Base-by-base conservation (phyloP, 2,888 invertebrate genomes). In the Leucophenga montana region DNA sequence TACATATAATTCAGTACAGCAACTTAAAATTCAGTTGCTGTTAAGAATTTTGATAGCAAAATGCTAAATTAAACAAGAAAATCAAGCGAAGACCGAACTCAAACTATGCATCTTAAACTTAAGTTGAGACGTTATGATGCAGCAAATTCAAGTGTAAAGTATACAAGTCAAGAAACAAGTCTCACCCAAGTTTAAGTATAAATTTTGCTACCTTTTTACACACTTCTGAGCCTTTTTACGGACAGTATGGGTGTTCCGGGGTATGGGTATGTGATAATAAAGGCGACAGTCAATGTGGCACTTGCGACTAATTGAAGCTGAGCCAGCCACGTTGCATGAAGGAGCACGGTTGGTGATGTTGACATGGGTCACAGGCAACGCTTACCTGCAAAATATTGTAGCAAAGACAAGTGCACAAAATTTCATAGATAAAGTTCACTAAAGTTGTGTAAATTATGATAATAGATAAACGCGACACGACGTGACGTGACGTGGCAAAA, bases 301-400 rank as follows among this genome's bases (percentile, higher is more conserved):
- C 84, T 82, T 81, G 75, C 83, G 79, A 84, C 84, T 82, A 85
- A 85, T 83, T 83, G 85, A 85, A 82, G 83, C 73, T 75, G 76
- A 74, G 74, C 74, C 71, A 61, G 73, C 64, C 65, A 61, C 66
- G 66, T 11, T 65, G 50, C 56, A n/a, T n/a, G n/a, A n/a, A n/a
- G n/a, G n/a, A n/a, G n/a, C n/a, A n/a, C n/a, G n/a, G n/a, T 31
- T 69, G 44, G 53, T 50, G 65, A 69, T 14, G 72, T 66, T 68
- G 64, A 66, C 66, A 69, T 70, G 62, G 71, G 48, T 64, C 62
- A 50, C 39, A 50, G 53, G 68, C 46, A 61, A 31, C 54, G 74
- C 84, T 81, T 71, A 83, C 83, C 82, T 82, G 80, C 8, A 27
- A 76, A 81, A 59, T 31, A 73, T 39, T 27, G 27, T 27, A 69